These are phyloP conservation scores for Coluber constrictor DNA, from an alignment of 2,797 vertebrate genomes.

Conservation along the genomic window DNA sequence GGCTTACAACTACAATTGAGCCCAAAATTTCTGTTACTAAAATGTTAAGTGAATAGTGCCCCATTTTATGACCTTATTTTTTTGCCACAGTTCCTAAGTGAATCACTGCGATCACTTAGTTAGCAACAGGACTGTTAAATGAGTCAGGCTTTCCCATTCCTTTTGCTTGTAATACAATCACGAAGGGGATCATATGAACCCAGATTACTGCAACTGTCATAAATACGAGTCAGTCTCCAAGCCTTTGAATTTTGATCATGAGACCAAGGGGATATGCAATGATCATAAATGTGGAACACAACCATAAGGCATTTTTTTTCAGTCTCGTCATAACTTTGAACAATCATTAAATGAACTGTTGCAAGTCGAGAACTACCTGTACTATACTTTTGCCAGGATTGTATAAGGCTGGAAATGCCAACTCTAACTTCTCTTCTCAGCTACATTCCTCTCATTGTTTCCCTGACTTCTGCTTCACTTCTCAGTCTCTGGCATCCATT, in stretches of 20 bases:
- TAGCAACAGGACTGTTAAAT: neutral
- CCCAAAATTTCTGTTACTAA: neutral
- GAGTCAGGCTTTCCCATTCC: neutral
- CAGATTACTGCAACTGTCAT: neutral
- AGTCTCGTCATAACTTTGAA: neutral
- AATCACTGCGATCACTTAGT: neutral
- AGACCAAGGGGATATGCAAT: neutral
- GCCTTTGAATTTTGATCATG: neutral
- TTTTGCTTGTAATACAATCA: neutral
- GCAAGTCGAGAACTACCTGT: neutral
- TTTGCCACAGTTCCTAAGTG: neutral
- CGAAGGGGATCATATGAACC: neutral
- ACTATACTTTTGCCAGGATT: neutral
- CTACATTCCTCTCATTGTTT: neutral
- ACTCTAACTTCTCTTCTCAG: neutral
- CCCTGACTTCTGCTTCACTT: neutral
- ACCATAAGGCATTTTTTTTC: neutral
- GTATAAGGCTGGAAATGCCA: neutral
- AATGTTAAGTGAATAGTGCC: neutral
- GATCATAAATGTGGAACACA: neutral
- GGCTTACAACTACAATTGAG: neutral
- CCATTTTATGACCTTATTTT: neutral
- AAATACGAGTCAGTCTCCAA: neutral
- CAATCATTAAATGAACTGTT: too few species aligned
- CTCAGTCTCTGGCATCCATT: neutral